These are phyloP conservation scores for Chloroclystis v-ata DNA, from an alignment of 2,888 invertebrate genomes.

Conservation along the genomic window DNA sequence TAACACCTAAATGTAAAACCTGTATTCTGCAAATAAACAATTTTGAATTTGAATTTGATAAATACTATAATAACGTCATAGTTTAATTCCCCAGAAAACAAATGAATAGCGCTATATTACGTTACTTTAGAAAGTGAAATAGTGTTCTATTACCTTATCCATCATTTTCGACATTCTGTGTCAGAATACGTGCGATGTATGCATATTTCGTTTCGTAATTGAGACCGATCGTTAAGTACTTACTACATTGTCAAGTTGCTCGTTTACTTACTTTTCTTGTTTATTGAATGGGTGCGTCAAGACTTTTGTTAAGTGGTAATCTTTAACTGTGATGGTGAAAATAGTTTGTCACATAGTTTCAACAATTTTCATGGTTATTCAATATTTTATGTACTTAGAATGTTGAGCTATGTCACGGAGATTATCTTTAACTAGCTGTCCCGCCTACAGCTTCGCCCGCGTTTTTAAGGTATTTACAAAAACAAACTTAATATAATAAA, in stretches of 20 bases:
- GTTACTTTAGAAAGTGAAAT: too few species aligned
- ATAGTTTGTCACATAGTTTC: not conserved
- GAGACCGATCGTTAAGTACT: constrained; percentile 49
- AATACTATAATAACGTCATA: too few species aligned
- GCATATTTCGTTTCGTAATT: constrained; percentile 54
- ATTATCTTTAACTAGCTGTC: too few species aligned
- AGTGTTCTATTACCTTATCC: constrained; percentile 18
- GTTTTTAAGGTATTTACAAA: not conserved
- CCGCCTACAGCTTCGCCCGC: too few species aligned
- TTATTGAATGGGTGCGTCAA: constrained; percentile 18
- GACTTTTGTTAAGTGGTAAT: constrained; percentile 6
- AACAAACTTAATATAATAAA: too few species aligned
- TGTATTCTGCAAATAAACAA: too few species aligned
- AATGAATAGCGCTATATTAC: too few species aligned
- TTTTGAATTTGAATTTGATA: too few species aligned
- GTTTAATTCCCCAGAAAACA: too few species aligned
- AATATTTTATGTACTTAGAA: too few species aligned
- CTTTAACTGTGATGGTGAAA: constrained; percentile 9
- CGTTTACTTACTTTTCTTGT: constrained; percentile 33
- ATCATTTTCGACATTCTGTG: constrained; percentile 25
- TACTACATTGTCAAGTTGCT: constrained; percentile 37
- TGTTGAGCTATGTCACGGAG: too few species aligned
- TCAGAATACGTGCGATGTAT: constrained; percentile 32
- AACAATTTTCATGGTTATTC: not conserved
- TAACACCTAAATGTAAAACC: too few species aligned